Base-by-base conservation (phyloP, 2,113 vertebrate species). In the Petromus typicus region DNA sequence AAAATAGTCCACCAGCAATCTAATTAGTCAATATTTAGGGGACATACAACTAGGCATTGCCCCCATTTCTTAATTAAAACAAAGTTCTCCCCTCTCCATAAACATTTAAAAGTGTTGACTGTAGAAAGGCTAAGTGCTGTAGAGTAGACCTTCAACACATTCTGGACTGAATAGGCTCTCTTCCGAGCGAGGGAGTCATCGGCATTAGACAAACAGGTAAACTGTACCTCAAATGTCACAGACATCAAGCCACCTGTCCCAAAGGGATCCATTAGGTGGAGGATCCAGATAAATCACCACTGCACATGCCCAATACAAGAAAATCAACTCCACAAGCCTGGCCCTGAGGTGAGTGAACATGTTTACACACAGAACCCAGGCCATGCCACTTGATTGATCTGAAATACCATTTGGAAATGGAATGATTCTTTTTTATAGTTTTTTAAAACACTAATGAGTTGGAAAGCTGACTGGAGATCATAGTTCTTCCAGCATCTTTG, bases 351-450 rank as follows among this genome's bases (percentile, higher is more conserved):
- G 32, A 25, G 54, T 43, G 82, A 78, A 85, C 25, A 48, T 48
- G 43, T 91, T 90, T 89, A 48, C 14, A 40, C 18, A 71, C 3
- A 85, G 86, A 82, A 89, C 34, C 81, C 37, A 91, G 56, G 18
- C 71, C 78, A 57, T 61, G 79, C 93, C 56, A 83, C 61, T 69
- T 67, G 73, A 86, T 43, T 71, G 76, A 82, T 81, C 79, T 57
- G 82, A 66, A 86, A 82, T 7, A 27, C 43, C 91, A 91, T 37
- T 95, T 93, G 63, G 37, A 97, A 95, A 93, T 54, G 20, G 5
- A 94, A 67, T 1, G 9, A 30, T 69, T 76, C 30, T 92, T 79
- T 64, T 7, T 64, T n/a, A 73, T 4, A 18, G 57, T 54, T n/a
- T 54, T 75, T 34, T 37, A 64, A 83, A 75, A 48, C 37, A 83